A percentile compares a stretch with the other conserved stretches of the same genome.
These are phyloP conservation scores for Mesorhabditis spiculigera DNA, from an alignment of 2,888 invertebrate genomes.

Conservation along the genomic window DNA sequence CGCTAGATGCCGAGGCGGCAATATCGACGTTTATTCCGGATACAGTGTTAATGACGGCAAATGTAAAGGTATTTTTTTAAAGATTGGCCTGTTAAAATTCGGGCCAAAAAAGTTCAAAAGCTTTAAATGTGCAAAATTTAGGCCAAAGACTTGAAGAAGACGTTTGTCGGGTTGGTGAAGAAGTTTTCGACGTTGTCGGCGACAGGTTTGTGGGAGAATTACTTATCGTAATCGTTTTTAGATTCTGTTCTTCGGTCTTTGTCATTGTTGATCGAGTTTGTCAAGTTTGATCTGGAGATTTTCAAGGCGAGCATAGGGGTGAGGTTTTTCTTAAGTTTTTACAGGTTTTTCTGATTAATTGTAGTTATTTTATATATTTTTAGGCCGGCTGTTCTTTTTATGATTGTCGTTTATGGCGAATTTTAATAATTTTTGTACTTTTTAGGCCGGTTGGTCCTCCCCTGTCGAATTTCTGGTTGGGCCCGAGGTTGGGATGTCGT, in stretches of 20 bases:
- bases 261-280: constrained; percentile 79
- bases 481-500: constrained; percentile 84
- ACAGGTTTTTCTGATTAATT: too few relatives aligned
- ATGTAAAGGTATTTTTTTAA: constrained; percentile 21
- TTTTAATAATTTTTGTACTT: constrained; percentile 20
- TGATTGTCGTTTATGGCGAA: neutral
- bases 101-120: neutral
- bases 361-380: too few relatives aligned
- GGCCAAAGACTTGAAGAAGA: constrained; percentile 76
- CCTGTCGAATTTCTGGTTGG: constrained; percentile 92
- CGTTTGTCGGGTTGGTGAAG: constrained; percentile 87
- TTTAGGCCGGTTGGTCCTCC: constrained; percentile 84
- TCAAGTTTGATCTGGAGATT: constrained; percentile 85
- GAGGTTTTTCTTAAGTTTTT: constrained; percentile 56
- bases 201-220: constrained; percentile 56
- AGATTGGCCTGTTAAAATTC: too few relatives aligned
- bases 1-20: constrained; percentile 32
- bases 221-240: neutral
- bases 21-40: constrained; percentile 37
- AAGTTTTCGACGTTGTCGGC: constrained; percentile 75
- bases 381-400: too few relatives aligned
- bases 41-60: constrained; percentile 29
- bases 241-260: constrained; percentile 81
- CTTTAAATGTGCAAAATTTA: constrained; percentile 45
- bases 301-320: constrained; percentile 88